Base-by-base conservation (phyloP, 2,797 vertebrate genomes). In the Sebastes trivittatus region DNA sequence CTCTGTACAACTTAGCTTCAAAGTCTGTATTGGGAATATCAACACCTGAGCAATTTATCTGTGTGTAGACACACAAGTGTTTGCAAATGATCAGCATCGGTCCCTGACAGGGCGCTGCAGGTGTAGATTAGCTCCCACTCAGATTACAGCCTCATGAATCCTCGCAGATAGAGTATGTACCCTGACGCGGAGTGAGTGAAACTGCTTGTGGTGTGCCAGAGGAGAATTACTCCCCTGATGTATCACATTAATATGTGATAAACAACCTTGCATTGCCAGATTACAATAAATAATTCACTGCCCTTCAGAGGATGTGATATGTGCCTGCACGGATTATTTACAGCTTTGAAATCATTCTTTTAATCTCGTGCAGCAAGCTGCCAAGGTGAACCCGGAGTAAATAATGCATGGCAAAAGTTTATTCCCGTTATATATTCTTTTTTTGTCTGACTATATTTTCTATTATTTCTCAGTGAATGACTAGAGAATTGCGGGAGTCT, bases 231-330 rank as follows among this genome's bases (percentile, higher is more conserved):
- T 94, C 92, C 93, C 91, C 94, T 94, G 94, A 95, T 95, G 93
- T 95, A 96, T 95, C 94, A 91, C 95, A 95, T 96, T 95, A 95
- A 95, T 95, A 96, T 95, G 95, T 96, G 94, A 96, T 95, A 95
- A 95, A 96, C 95, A 95, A 93, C 95, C 92, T 84, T 90, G 92
- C 94, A 94, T 95, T 95, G 92, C 93, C 89, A 95, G 94, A 96
- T 96, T 95, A 96, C 89, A 93, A 94, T 96, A 94, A 96, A 96
- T 96, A 95, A 96, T 96, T 96, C 94, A 96, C 93, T 92, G 93
- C 89, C 91, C 93, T 95, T 95, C 93, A 93, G 91, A 94, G 87
- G 92, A 91, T 91, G 89, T 93, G 91, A 94, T 93, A 90, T 94
- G 93, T 92, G 89, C 92, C 92, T 89, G 85, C 89, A 88, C 93